A percentile compares a stretch with the other conserved stretches of the same genome.
Evolutionary conservation across 2,888 invertebrate species (phyloP).

Genomic region (Sarcophaga rosellei): DNA sequence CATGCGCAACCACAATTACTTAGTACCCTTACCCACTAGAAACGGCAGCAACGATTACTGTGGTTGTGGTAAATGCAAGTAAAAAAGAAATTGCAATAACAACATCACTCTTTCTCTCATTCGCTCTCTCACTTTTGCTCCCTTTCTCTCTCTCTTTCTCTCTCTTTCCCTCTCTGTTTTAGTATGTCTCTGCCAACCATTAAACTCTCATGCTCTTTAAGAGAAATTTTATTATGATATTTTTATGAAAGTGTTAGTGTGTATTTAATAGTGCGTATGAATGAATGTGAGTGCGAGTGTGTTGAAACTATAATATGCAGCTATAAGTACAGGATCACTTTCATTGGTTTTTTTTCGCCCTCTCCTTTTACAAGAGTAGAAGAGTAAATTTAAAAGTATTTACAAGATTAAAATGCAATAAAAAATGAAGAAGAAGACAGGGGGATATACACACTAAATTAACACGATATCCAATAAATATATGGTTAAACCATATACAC

Average conservation of each 20-base stretch:
- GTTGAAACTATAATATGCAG: not conserved
- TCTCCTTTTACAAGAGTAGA: not conserved
- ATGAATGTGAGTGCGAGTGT: not conserved
- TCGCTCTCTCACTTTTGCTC: not conserved
- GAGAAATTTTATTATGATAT: not conserved
- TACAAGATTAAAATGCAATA: not conserved
- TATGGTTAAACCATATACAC: not conserved
- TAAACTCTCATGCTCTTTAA: too few species aligned
- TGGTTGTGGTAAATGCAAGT: slow-evolving; percentile 12
- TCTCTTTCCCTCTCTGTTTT: too few species aligned
- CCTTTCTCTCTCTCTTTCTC: not conserved
- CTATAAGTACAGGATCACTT: slow-evolving; percentile 22
- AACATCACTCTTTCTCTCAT: slow-evolving; percentile 10
- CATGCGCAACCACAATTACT: not conserved
- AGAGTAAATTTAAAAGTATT: not conserved
- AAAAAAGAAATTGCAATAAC: slow-evolving; percentile 16
- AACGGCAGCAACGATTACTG: not conserved
- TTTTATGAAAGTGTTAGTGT: slow-evolving; percentile 13
- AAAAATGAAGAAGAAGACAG: not conserved
- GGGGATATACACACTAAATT: not conserved
- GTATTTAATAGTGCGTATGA: not conserved
- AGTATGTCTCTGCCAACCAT: too few species aligned
- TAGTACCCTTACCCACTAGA: not conserved
- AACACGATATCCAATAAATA: not conserved
- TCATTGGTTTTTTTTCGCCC: slow-evolving; percentile 3